These are phyloP conservation scores for Gandaritis pyraliata DNA, from an alignment of 2,888 invertebrate species.

Conservation along the genomic window DNA sequence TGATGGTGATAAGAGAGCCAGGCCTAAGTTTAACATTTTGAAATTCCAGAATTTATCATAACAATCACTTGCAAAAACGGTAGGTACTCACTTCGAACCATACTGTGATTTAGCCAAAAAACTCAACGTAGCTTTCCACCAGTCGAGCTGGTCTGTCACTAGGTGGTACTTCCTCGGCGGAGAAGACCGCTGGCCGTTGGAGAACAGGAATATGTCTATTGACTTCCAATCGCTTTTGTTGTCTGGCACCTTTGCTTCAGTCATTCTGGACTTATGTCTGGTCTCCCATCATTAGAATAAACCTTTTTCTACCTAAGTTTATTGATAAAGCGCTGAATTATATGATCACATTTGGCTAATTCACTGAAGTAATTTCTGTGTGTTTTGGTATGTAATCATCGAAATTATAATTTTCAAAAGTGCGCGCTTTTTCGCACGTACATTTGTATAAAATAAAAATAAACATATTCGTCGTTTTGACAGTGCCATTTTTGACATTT, in stretches of 20 bases:
- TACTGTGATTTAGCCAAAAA: constrained; percentile 63
- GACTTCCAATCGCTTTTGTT: constrained; percentile 46
- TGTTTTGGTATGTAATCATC: neutral
- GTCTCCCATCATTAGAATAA: neutral
- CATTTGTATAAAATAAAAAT: neutral
- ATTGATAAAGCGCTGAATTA: neutral
- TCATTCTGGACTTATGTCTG: constrained; percentile 3
- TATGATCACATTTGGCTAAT: neutral
- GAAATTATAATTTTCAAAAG: neutral
- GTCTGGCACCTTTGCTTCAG: constrained; percentile 46
- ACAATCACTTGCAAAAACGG: no score
- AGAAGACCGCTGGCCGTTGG: constrained; percentile 67
- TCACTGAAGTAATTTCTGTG: neutral
- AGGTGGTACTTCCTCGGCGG: constrained; percentile 75
- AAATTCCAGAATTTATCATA: no score
- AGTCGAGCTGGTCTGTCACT: constrained; percentile 53
- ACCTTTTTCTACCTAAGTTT: neutral
- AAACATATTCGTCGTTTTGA: neutral
- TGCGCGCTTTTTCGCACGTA: neutral
- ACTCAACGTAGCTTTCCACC: constrained; percentile 61
- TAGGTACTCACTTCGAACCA: constrained; percentile 59
- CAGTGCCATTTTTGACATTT: neutral
- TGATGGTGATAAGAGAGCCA: no score
- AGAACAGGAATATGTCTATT: constrained; percentile 70
- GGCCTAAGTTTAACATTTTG: no score